Conservation (phyloP, 2,113 vertebrate genomes). For the Lamprotornis superbus region DNA sequence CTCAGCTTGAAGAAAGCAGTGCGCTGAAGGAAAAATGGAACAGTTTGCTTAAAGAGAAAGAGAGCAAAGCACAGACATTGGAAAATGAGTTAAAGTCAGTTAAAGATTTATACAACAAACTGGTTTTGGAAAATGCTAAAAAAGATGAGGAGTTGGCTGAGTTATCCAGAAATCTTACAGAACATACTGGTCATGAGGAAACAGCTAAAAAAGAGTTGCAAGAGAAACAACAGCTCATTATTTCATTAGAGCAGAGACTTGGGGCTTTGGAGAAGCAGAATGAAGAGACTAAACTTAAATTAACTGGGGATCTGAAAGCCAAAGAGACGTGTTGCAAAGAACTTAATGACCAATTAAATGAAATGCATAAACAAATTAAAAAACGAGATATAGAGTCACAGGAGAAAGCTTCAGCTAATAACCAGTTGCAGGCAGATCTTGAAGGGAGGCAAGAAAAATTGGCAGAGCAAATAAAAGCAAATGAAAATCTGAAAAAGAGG, state of each 20-base stretch:
- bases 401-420: slow-evolving; percentile 57
- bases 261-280: slow-evolving; percentile 44
- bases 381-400: slow-evolving; percentile 63
- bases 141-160: slow-evolving; percentile 68
- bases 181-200: slow-evolving; percentile 63
- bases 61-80: slow-evolving; percentile 62
- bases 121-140: slow-evolving; percentile 73
- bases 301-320: slow-evolving; percentile 62
- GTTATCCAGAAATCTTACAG: slow-evolving; percentile 69
- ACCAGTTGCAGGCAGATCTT: slow-evolving; percentile 66
- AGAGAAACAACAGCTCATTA: slow-evolving; percentile 71
- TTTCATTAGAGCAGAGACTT: slow-evolving; percentile 72
- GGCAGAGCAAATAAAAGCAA: slow-evolving; percentile 58
- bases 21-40: slow-evolving; percentile 62
- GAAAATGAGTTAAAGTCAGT: slow-evolving; percentile 79
- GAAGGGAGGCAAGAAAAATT: slow-evolving; percentile 65
- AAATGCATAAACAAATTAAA: slow-evolving; percentile 66
- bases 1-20: slow-evolving; percentile 70
- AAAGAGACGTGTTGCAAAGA: slow-evolving; percentile 67
- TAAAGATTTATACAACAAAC: slow-evolving; percentile 79
- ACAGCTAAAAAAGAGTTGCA: slow-evolving; percentile 51
- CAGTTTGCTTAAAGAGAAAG: slow-evolving; percentile 65
- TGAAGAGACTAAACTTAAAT: slow-evolving; percentile 65
- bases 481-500: slow-evolving; percentile 54
- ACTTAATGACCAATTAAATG: slow-evolving; percentile 70